Percentiles rank a stretch among this genome's conserved stretches.
Evolutionary conservation across 2,113 vertebrate genomes (phyloP).

Genomic region (Hydrolagus affinis): DNA sequence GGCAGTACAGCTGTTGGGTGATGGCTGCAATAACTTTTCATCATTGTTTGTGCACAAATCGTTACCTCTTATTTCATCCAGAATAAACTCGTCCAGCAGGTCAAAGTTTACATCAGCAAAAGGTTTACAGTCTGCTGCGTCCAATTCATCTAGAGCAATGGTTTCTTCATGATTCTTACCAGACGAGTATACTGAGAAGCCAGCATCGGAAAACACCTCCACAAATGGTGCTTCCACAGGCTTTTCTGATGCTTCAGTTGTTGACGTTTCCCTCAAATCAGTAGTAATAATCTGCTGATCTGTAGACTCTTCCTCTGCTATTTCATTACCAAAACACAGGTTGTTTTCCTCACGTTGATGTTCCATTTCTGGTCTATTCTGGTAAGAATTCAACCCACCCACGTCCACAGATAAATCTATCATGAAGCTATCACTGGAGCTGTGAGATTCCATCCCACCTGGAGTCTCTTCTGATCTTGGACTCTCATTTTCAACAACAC

Average conservation of each 20-base stretch:
- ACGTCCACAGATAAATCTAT: neutral
- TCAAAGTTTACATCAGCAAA: slow-evolving; percentile 17
- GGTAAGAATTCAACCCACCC: neutral
- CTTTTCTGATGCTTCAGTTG: neutral
- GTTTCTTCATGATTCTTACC: neutral
- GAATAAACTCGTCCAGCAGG: neutral
- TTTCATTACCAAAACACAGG: neutral
- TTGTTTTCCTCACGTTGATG: neutral
- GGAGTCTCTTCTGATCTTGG: neutral
- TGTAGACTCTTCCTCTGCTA: neutral
- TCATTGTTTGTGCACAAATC: neutral
- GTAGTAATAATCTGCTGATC: neutral
- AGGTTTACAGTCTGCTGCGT: neutral
- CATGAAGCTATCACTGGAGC: neutral
- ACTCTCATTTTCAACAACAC: neutral
- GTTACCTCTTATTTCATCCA: neutral
- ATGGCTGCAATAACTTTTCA: slow-evolving; percentile 6
- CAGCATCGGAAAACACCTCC: neutral
- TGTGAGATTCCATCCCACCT: neutral
- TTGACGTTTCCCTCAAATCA: neutral
- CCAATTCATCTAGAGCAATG: neutral
- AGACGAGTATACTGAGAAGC: too few species aligned
- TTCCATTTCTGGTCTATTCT: neutral
- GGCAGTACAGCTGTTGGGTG: neutral
- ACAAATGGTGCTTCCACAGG: neutral